Percentiles rank a stretch among this genome's conserved stretches.
phyloP scores from a whole-genome alignment of 2,888 invertebrate species.

The Druceiella hillmani region DNA sequence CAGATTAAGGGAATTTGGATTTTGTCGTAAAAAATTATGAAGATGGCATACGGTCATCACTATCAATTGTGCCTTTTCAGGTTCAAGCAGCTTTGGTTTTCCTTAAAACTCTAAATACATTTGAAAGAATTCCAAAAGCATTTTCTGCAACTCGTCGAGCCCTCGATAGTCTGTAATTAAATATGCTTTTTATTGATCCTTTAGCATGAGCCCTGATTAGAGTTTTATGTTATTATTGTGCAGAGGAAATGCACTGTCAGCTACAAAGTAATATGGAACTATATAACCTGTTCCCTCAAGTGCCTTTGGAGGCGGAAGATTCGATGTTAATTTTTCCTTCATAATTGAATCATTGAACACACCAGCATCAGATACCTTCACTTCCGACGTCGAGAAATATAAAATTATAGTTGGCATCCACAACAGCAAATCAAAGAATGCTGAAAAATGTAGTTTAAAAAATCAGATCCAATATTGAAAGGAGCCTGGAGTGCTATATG shows the following conservation, averaged over 20 bases:
- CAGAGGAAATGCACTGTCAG: constrained; percentile 8
- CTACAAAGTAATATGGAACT: constrained; percentile 7
- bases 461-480: too few relatives aligned
- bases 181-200: constrained; percentile 17
- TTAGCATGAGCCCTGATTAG: constrained; percentile 7
- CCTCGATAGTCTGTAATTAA: constrained; percentile 21
- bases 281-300: background rate
- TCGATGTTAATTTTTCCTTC: constrained; percentile 5
- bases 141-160: constrained; percentile 21
- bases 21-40: too few relatives aligned
- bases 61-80: constrained; percentile 14
- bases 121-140: constrained; percentile 18
- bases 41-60: constrained; percentile 16
- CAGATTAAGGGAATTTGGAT: too few relatives aligned
- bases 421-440: constrained; percentile 3
- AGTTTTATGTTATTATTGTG: constrained; percentile 6
- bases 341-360: constrained; percentile 5
- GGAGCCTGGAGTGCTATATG: too few relatives aligned
- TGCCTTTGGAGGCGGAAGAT: constrained; percentile 5
- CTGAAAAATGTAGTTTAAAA: background rate
- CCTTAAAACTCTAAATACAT: constrained; percentile 20
- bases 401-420: too few relatives aligned
- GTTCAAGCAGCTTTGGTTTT: constrained; percentile 20
- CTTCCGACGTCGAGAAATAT: too few relatives aligned
- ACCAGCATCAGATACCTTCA: too few relatives aligned